Percentiles rank a stretch among this genome's conserved stretches.
Evolutionary conservation across 2,888 invertebrate species (phyloP).

Genomic region (Melolontha melolontha): DNA sequence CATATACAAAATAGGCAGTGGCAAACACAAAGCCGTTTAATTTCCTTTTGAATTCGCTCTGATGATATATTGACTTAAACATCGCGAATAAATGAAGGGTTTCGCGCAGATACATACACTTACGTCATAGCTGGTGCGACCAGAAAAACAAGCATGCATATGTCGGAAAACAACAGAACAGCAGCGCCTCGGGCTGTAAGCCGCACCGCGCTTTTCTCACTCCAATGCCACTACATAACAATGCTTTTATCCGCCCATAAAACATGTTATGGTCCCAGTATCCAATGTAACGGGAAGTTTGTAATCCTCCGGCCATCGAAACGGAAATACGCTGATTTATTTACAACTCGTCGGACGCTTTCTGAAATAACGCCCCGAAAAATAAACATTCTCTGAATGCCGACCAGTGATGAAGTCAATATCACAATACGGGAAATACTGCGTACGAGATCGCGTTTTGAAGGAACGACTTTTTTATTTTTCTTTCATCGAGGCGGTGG

Average conservation of each 20-base stretch:
- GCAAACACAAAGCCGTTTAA: conserved; percentile 9
- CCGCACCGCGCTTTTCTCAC: conserved; percentile 1
- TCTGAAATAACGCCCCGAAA: background rate
- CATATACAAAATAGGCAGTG: background rate
- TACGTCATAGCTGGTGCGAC: background rate
- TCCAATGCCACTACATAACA: conserved; percentile 49
- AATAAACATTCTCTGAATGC: conserved; percentile 2
- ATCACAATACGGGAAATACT: no score
- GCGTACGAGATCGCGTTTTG: no score
- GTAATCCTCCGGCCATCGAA: conserved; percentile 52
- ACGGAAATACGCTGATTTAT: conserved; percentile 52
- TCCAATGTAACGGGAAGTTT: conserved; percentile 46
- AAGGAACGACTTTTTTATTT: no score
- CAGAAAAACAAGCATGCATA: conserved; percentile 13
- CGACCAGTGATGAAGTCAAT: no score
- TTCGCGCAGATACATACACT: background rate
- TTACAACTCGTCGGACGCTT: conserved; percentile 31
- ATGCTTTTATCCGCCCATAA: conserved; percentile 55
- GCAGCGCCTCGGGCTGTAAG: no score
- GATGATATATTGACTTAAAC: conserved; percentile 24
- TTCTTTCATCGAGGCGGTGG: no score
- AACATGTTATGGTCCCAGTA: conserved; percentile 50
- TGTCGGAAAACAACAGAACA: no score
- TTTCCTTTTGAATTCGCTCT: conserved; percentile 21
- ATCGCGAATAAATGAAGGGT: conserved; percentile 18